Evolutionary conservation across 2,113 vertebrate genomes (phyloP), one percentile per base, ranked within the genome.

Genomic region (Dasyurus viverrinus): DNA sequence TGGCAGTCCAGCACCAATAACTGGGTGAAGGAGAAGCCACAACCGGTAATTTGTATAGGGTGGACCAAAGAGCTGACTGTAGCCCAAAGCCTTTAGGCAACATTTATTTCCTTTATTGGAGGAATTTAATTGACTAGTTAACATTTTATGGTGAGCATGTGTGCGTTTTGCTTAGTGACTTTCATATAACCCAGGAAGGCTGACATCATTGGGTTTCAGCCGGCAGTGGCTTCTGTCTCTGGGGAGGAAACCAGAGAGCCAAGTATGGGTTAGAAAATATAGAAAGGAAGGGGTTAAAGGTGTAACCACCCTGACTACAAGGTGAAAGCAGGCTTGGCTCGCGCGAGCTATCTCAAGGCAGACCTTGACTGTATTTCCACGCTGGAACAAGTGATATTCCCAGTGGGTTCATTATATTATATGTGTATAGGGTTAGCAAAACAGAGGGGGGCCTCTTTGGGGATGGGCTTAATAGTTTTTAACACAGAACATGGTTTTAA

Each of bases 341-440:
- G 94, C 89, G 95, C 6, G 8, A 84, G 68, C 36, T 96, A 53
- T 92, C 96, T 97, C 93, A 98, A 93, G 96, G 48, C 94, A 97
- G 97, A 97, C 98, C 97, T 96, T 96, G 53, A 52, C 96, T 94
- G 96, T 11, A 27, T 93, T 97, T 97, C 60, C n/a, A 97, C 97
- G 94, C 97, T 98, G 97, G 97, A 93, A 97, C 97, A 97, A 97
- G 97, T 95, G 90, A 94, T 96, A 97, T 97, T 98, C 98, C 98
- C 98, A 98, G 98, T 93, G 46, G 95, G 90, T 96, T 98, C 97
- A 98, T 98, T 98, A 98, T 98, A 94, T 93, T 93, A 92, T 97
- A 60, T 93, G 96, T 97, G 97, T 96, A 91, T 96, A 97, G 98
- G 98, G 97, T 98, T 98, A 98, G 97, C 95, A 98, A 98, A 98